phyloP scores from a whole-genome alignment of 2,888 invertebrate genomes.

The Pegoplata infirma region DNA sequence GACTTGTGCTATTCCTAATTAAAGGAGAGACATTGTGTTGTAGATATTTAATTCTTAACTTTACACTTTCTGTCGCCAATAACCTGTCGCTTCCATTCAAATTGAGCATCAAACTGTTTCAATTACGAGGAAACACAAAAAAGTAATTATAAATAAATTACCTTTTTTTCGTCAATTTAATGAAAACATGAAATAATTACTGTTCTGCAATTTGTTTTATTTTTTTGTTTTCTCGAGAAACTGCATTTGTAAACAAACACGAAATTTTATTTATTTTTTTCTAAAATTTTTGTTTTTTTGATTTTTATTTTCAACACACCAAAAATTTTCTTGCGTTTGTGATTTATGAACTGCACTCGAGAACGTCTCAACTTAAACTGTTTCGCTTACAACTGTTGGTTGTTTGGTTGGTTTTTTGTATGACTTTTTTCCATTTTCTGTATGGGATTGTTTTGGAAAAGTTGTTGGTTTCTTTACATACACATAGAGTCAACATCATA shows the following conservation, averaged over 20 bases:
- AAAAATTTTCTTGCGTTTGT: conserved; percentile 2
- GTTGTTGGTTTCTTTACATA: conserved; percentile 54
- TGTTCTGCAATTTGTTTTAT: background rate
- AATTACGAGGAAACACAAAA: background rate
- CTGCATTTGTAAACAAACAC: background rate
- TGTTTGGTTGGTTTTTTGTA: conserved; percentile 45
- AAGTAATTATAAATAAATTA: conserved; percentile 31
- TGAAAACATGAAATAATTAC: background rate
- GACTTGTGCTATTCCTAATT: too few species aligned
- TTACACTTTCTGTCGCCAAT: too few species aligned
- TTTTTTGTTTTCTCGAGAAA: background rate
- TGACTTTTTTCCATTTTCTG: conserved; percentile 20
- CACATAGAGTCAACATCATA: conserved; percentile 39
- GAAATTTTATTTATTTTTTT: background rate
- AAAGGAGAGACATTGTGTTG: too few species aligned
- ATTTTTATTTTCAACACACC: too few species aligned
- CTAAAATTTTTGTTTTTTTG: background rate
- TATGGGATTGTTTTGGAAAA: conserved; percentile 57
- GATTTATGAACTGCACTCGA: conserved; percentile 55
- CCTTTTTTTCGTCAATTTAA: conserved; percentile 12
- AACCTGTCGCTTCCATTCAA: too few species aligned
- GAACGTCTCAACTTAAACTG: conserved; percentile 60
- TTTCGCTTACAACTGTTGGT: conserved; percentile 42
- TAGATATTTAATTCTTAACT: too few species aligned
- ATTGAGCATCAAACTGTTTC: too few species aligned